Percentiles rank a stretch among this genome's conserved stretches.
These are phyloP conservation scores for Gortyna flavago DNA, from an alignment of 2,888 invertebrate genomes.

Conservation along the genomic window DNA sequence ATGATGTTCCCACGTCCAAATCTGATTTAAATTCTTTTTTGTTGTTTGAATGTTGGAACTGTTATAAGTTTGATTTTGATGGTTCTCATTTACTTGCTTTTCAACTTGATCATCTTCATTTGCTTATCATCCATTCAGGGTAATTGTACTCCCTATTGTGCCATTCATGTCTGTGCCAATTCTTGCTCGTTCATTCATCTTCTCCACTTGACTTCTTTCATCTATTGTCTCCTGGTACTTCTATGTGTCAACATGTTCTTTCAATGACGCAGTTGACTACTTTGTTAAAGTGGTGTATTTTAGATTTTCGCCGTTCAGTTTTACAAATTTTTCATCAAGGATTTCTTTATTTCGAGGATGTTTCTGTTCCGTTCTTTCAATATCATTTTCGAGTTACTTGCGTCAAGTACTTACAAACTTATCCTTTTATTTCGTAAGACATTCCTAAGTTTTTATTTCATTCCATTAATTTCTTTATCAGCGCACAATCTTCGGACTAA, in stretches of 20 bases:
- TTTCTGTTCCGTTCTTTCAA: not conserved
- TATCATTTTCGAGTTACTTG: not conserved
- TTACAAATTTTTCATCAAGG: not conserved
- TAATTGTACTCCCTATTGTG: constrained; percentile 63
- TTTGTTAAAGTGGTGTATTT: constrained; percentile 14
- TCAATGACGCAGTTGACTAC: not conserved
- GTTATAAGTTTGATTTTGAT: constrained; percentile 34
- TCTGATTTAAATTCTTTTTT: constrained; percentile 22
- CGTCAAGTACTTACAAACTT: not conserved
- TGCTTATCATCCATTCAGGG: constrained; percentile 52
- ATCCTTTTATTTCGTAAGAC: constrained; percentile 22
- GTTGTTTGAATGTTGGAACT: constrained; percentile 27
- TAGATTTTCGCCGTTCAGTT: not conserved
- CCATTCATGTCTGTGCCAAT: constrained; percentile 65
- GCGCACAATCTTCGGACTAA: constrained; percentile 38
- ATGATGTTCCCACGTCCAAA: not conserved
- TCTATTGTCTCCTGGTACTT: not conserved
- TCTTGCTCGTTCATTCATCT: constrained; percentile 22
- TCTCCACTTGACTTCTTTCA: not conserved
- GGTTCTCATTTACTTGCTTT: constrained; percentile 13
- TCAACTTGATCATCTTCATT: constrained; percentile 4
- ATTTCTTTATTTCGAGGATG: not conserved
- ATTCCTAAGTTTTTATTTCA: constrained; percentile 43
- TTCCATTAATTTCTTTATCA: constrained; percentile 37
- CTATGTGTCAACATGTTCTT: not conserved